Conservation (phyloP, 2,888 invertebrate genomes). For the Lasioglossum oenotherae region DNA sequence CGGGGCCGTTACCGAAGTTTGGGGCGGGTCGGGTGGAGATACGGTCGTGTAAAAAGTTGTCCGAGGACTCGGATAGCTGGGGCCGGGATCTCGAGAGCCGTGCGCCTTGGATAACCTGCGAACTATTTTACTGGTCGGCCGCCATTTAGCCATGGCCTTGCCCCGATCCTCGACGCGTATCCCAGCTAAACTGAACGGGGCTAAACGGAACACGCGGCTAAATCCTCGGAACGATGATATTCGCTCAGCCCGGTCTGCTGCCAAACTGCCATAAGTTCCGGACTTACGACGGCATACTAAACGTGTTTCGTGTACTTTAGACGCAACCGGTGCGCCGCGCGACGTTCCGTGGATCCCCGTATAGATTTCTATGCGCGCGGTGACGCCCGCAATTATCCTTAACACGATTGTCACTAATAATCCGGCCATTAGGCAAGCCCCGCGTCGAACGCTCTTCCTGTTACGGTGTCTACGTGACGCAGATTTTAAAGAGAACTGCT, state of each 20-base stretch:
- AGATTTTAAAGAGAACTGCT: constrained; percentile 41
- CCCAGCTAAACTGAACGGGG: constrained; percentile 25
- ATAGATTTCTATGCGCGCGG: constrained; percentile 67
- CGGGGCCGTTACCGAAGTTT: constrained; percentile 61
- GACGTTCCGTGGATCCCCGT: constrained; percentile 45
- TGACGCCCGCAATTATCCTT: constrained; percentile 70
- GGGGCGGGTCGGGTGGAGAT: constrained; percentile 34
- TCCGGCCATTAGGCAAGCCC: constrained; percentile 69
- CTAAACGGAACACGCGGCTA: constrained; percentile 51
- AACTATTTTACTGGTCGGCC: constrained; percentile 60
- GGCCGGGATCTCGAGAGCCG: constrained; percentile 39
- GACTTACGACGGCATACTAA: constrained; percentile 53
- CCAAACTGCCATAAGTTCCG: constrained; percentile 65
- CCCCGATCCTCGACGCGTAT: constrained; percentile 18
- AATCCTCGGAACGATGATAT: constrained; percentile 63
- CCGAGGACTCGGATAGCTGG: not conserved
- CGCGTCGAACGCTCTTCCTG: constrained; percentile 47
- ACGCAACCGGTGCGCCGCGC: constrained; percentile 53
- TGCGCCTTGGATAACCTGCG: constrained; percentile 57
- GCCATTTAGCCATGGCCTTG: constrained; percentile 56
- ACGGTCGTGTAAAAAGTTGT: constrained; percentile 58
- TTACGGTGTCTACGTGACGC: constrained; percentile 53
- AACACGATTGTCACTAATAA: constrained; percentile 71
- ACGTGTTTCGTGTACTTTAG: constrained; percentile 52
- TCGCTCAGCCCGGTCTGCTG: constrained; percentile 32